A percentile compares a stretch with the other conserved stretches of the same genome.
These are phyloP conservation scores for Alsophila aescularia DNA, from an alignment of 2,888 invertebrate genomes.

Conservation along the genomic window DNA sequence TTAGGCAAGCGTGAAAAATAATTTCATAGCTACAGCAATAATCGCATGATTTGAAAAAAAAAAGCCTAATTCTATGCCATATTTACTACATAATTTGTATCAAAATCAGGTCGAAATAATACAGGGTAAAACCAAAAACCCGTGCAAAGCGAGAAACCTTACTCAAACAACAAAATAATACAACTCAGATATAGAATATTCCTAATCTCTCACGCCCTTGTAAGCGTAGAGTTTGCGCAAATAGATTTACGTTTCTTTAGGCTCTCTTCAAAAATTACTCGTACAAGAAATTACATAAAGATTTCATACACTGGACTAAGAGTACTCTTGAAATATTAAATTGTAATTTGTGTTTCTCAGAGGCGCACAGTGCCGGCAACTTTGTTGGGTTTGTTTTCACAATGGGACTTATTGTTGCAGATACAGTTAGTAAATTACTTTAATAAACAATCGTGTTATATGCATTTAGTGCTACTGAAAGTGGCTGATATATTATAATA, in stretches of 20 bases:
- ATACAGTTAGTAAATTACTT: background rate
- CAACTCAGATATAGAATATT: background rate
- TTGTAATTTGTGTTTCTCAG: conserved; percentile 47
- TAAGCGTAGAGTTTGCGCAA: background rate
- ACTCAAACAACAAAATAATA: background rate
- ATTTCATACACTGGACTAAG: conserved; percentile 36
- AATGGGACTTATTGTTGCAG: conserved; percentile 7
- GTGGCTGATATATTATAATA: too few species aligned
- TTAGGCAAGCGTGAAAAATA: too few species aligned
- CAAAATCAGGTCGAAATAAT: background rate
- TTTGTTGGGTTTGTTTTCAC: conserved; percentile 20
- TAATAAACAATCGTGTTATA: background rate
- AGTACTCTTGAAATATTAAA: conserved; percentile 50
- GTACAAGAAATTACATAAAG: conserved; percentile 40
- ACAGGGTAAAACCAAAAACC: background rate
- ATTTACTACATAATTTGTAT: too few species aligned
- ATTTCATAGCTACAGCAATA: too few species aligned
- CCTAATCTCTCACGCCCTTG: conserved; percentile 15
- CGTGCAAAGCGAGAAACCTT: background rate
- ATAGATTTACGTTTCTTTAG: conserved; percentile 23
- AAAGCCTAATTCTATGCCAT: too few species aligned
- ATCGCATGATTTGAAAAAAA: too few species aligned
- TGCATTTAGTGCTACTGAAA: too few species aligned
- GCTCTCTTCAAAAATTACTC: conserved; percentile 27
- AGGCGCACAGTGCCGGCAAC: conserved; percentile 27